Evolutionary conservation across 2,888 invertebrate genomes (phyloP).

Genomic region (Rhogogaster chlorosoma): DNA sequence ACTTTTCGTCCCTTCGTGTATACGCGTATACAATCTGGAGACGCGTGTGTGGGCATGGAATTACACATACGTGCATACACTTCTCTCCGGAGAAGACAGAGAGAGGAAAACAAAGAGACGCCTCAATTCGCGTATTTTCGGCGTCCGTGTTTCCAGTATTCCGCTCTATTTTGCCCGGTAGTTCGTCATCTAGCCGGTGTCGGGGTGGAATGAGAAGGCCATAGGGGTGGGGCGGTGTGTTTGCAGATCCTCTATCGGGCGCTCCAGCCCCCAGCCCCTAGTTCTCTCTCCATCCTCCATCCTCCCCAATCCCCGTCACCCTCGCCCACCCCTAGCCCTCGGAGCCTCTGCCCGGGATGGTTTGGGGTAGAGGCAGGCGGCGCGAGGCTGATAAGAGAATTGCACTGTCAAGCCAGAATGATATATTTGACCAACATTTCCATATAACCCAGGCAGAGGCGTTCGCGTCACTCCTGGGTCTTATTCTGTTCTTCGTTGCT

Average conservation of each 20-base stretch:
- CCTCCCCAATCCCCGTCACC: constrained; percentile 59
- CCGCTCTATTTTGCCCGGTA: constrained; percentile 72
- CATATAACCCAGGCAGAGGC: constrained; percentile 81
- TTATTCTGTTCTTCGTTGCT: constrained; percentile 61
- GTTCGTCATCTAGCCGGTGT: constrained; percentile 73
- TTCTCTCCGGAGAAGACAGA: constrained; percentile 11
- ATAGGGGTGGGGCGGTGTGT: constrained; percentile 67
- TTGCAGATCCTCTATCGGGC: constrained; percentile 75
- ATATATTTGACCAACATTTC: constrained; percentile 95
- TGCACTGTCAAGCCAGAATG: constrained; percentile 94
- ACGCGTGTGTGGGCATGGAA: background rate
- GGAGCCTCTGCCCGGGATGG: constrained; percentile 63
- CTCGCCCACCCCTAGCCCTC: constrained; percentile 64
- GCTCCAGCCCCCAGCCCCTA: constrained; percentile 67
- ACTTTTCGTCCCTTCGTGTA: background rate
- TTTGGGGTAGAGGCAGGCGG: constrained; percentile 78
- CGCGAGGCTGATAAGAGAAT: constrained; percentile 90
- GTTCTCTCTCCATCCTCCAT: constrained; percentile 60
- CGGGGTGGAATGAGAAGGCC: constrained; percentile 53
- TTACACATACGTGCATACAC: constrained; percentile 10
- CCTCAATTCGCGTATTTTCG: constrained; percentile 69
- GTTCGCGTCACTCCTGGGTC: constrained; percentile 68
- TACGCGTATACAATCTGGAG: too few species aligned
- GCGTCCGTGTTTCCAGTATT: constrained; percentile 70
- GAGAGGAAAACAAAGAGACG: constrained; percentile 52